Base-by-base conservation (phyloP, 2,113 vertebrate species). In the Candoia aspera region DNA sequence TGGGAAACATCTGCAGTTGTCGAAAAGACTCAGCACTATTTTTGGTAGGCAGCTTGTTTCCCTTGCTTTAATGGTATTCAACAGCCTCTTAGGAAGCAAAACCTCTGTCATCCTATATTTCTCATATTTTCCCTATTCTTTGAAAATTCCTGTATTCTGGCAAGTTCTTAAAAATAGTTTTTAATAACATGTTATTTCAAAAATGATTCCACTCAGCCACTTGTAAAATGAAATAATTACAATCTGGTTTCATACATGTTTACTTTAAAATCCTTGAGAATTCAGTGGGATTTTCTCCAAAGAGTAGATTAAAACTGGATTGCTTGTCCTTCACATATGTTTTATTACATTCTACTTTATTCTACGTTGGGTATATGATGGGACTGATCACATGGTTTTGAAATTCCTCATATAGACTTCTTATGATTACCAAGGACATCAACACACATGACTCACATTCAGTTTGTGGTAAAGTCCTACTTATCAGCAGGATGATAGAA, bases 21-120 rank as follows among this genome's bases (percentile, higher is more conserved):
- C 87, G 0, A 62, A 26, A 10, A 0, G 0, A 85, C 1, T 11
- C 1, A 60, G 84, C 29, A 29, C 3, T 89, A 42, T 15, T 95
- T 90, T 91, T 91, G 92, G 12, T 64, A 89, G 59, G 19, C 2
- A 64, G 53, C 46, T 6, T 26, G 33, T 60, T 89, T 91, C 19
- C 26, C 1, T 83, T 91, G 89, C n/a, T 94, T 83, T 92, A 64
- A 4, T 33, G 83, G 4, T 86, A 55, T 49, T 58, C 4, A 93
- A 55, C 6, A 91, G n/a, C 87, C 0, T 0, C 0, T 0, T 24
- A 0, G 0, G 8, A 53, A 46, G 90, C 33, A 1, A 84, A 86
- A 60, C 92, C 64, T 3, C 0, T 6, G 4, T 59, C 0, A 0
- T 1, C 21, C 6, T 49, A 17, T 58, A 58, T 84, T 58, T 23